Evolutionary conservation across 2,797 vertebrate species (phyloP), one percentile per base, ranked within the genome.

Genomic region (Phylloscopus collybita): DNA sequence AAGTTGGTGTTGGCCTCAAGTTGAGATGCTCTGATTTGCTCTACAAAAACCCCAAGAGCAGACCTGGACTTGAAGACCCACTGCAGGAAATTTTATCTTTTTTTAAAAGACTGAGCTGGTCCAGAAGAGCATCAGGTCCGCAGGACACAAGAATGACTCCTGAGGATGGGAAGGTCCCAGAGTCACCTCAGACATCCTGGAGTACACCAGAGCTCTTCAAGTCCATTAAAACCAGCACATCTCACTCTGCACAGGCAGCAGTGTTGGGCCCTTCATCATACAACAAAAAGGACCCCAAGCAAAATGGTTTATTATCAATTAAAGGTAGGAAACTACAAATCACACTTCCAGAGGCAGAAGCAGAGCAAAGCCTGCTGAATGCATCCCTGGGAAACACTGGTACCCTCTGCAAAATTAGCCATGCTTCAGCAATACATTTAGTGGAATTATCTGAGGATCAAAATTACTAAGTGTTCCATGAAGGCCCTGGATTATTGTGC

Each of bases 81-180:
- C 53, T 22, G 57, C 23, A 83, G 70, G 11, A 16, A 42, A 60
- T 11, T 4, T 4, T 62, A 56, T 17, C 16, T 17, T 42, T 42
- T 42, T 42, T 17, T 42, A 42, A 60, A 21, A 72, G 18, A 44
- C 45, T 38, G 34, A 80, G 38, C 36, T 53, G 60, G 27, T 56
- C 47, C 40, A 74, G 30, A 59, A 32, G 22, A 80, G 6, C 10
- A 4, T 29, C 53, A 84, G 32, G 20, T 27, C 54, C 64, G 53
- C 0, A 4, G 59, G 30, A 74, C 13, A 78, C 8, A 36, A 18
- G 18, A 74, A n/a, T 8, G 6, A 50, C 5, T 29, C 2, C 0
- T 6, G 34, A 71, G 54, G 15, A 30, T 6, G 16, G 23, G 34
- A 85, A 62, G 34, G 45, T 78, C n/a, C 61, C 60, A 1, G 75